These are phyloP conservation scores for Theocolax elegans DNA, from an alignment of 1,140 invertebrate species.

Conservation along the genomic window DNA sequence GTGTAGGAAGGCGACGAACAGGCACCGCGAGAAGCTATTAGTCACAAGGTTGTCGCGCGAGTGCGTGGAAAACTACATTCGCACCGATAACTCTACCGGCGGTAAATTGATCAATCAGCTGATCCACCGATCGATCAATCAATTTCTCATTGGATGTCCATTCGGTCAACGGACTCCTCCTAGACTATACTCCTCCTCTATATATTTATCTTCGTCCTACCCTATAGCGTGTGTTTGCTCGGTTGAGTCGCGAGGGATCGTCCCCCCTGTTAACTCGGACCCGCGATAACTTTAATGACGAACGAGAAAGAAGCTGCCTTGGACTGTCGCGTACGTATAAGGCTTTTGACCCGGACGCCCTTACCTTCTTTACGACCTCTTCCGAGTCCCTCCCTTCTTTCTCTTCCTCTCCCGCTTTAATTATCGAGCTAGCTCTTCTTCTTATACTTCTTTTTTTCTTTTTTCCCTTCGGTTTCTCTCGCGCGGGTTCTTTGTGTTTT, in stretches of 20 bases:
- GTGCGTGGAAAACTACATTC: constrained; percentile 33
- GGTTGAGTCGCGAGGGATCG: background rate
- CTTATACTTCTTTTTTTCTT: constrained; percentile 1
- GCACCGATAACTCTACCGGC: constrained; percentile 13
- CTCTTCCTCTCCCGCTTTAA: constrained; percentile 26
- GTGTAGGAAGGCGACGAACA: too few species aligned
- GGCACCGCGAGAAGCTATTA: too few species aligned
- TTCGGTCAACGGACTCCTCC: background rate
- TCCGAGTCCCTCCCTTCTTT: constrained; percentile 31
- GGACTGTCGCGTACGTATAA: constrained; percentile 20
- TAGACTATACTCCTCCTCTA: too few species aligned
- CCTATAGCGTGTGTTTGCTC: too few species aligned
- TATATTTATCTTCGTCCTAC: too few species aligned
- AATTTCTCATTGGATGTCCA: background rate
- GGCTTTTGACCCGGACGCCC: constrained; percentile 43
- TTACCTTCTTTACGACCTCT: constrained; percentile 45
- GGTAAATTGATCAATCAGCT: constrained; percentile 10
- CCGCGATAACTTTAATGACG: constrained; percentile 20
- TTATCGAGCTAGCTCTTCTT: constrained; percentile 31
- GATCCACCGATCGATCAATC: background rate
- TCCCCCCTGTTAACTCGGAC: background rate
- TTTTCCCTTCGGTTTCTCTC: background rate
- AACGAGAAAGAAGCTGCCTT: background rate
- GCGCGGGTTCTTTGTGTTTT: constrained; percentile 18
- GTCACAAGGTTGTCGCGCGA: constrained; percentile 2